These are phyloP conservation scores for Actias luna DNA, from an alignment of 2,888 invertebrate genomes.

Conservation along the genomic window DNA sequence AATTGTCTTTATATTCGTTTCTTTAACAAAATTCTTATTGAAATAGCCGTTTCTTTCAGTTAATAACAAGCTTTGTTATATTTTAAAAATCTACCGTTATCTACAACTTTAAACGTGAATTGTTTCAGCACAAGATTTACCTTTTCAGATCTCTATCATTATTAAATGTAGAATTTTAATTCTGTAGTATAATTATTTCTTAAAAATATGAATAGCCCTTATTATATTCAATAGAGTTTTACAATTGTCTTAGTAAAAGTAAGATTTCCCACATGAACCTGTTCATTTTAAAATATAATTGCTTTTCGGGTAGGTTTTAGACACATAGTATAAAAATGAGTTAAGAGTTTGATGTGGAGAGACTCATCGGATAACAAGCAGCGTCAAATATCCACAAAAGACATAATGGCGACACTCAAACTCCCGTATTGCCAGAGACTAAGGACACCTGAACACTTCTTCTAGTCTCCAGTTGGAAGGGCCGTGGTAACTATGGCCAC, in stretches of 20 bases:
- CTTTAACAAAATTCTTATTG: not conserved
- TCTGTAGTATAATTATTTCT: not conserved
- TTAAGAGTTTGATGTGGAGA: no score
- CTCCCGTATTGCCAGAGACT: no score
- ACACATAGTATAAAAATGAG: not conserved
- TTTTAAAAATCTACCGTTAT: not conserved
- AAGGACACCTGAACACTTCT: no score
- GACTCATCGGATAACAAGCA: no score
- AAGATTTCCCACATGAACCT: not conserved
- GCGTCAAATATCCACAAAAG: no score
- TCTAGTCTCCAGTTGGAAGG: no score
- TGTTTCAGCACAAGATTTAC: not conserved
- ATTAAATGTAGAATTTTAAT: not conserved
- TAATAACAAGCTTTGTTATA: not conserved
- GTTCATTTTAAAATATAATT: not conserved
- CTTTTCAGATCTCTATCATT: not conserved
- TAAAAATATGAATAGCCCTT: not conserved
- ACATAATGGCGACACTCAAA: no score
- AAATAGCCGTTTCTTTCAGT: not conserved
- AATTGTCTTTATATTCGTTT: conserved; percentile 4
- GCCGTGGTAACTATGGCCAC: no score
- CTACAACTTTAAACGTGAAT: not conserved
- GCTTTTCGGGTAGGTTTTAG: not conserved
- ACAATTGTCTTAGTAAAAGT: not conserved
- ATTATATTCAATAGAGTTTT: not conserved